Evolutionary conservation across 2,797 vertebrate genomes (phyloP).

Genomic region (Etheostoma perlongum): DNA sequence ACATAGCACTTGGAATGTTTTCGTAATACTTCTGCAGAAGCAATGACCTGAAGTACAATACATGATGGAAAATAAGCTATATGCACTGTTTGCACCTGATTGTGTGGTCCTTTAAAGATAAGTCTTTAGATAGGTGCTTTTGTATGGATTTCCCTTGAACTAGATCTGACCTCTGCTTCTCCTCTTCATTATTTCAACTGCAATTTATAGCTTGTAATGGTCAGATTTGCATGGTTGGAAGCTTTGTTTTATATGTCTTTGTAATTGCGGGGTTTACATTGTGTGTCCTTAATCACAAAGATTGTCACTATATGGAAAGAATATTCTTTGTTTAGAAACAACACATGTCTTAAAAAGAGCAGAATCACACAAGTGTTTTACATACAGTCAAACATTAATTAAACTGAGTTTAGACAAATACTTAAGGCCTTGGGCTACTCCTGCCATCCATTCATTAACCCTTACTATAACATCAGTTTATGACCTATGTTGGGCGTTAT

Average conservation of each 20-base stretch:
- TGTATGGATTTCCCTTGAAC: slow-evolving; percentile 15
- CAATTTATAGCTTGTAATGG: neutral
- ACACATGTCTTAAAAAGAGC: slow-evolving; percentile 23
- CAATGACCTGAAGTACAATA: neutral
- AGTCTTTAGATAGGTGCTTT: slow-evolving; percentile 18
- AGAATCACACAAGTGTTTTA: slow-evolving; percentile 23
- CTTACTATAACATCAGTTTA: slow-evolving; percentile 43
- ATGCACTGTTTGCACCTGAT: neutral
- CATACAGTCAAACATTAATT: slow-evolving; percentile 33
- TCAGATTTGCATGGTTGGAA: neutral
- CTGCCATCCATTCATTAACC: slow-evolving; percentile 46
- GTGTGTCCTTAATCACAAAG: neutral
- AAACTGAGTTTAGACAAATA: slow-evolving; percentile 15
- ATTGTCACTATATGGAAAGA: neutral
- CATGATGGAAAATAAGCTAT: neutral
- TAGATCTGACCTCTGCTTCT: neutral
- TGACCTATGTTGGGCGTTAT: slow-evolving; percentile 12
- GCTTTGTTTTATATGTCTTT: slow-evolving; percentile 6
- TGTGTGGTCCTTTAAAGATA: slow-evolving; percentile 29
- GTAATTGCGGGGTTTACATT: neutral
- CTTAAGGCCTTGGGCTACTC: slow-evolving; percentile 8
- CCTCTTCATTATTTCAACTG: neutral
- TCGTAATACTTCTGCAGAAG: neutral
- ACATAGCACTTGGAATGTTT: slow-evolving; percentile 28
- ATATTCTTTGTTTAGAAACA: slow-evolving; percentile 8